Evolutionary conservation across 2,888 invertebrate species (phyloP).

Genomic region (Pollenia amentaria): DNA sequence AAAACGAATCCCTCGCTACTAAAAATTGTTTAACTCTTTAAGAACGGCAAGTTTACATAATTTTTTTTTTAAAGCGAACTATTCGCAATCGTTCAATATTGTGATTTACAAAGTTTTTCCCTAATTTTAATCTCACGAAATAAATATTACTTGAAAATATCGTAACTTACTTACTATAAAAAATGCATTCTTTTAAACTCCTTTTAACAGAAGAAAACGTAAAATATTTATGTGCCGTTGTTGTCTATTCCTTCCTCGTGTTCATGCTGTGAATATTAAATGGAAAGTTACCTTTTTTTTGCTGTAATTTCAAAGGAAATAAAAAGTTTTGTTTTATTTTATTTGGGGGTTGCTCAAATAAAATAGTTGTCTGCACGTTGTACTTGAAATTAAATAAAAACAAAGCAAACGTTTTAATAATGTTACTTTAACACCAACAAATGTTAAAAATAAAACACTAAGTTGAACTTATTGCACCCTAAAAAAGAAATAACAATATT

Average conservation of each 20-base stretch:
- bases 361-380: conserved; percentile 21
- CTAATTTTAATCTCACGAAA: no score
- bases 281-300: conserved; percentile 72
- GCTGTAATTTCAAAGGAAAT: conserved; percentile 2
- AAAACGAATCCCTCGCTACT: no score
- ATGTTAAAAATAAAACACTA: background rate
- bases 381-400: conserved; percentile 68
- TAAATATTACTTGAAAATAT: no score
- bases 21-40: no score
- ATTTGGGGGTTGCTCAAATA: conserved; percentile 12
- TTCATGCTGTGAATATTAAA: conserved; percentile 75
- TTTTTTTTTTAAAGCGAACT: no score
- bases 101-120: no score
- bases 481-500: no score
- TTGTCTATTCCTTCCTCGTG: background rate
- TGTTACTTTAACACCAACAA: conserved; percentile 43
- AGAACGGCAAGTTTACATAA: no score
- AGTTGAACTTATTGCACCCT: no score
- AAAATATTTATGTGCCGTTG: conserved; percentile 64
- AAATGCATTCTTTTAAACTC: conserved; percentile 14
- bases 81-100: no score
- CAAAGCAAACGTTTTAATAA: conserved; percentile 73
- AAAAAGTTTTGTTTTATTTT: conserved; percentile 13
- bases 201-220: conserved; percentile 41
- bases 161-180: background rate